Percentiles rank a stretch among this genome's conserved stretches.
Conservation (phyloP, 35 echinoderm and acorn worm species). For the Hemicentrotus pulcherrimus region DNA sequence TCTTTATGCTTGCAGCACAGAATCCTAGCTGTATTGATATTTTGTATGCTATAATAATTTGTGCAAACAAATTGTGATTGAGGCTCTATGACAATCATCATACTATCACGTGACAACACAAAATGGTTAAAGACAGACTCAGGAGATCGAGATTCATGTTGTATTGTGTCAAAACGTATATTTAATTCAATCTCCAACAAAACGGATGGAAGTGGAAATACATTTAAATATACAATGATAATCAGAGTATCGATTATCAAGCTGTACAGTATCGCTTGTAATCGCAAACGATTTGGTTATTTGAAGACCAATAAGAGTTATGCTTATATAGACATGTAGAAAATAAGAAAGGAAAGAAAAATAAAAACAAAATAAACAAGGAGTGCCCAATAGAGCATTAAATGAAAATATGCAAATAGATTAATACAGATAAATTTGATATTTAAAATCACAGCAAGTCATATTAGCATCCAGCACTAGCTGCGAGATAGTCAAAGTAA, state of each 20-base stretch:
- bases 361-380: neutral
- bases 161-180: conserved; percentile 54
- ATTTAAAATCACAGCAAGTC: conserved; percentile 39
- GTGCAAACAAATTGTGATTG: no score
- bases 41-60: no score
- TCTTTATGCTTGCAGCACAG: no score
- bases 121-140: neutral
- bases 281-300: conserved; percentile 25
- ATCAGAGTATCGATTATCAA: conserved; percentile 45
- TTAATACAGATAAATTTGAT: conserved; percentile 26
- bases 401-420: neutral
- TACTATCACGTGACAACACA: no score
- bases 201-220: conserved; percentile 57
- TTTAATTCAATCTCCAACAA: conserved; percentile 54
- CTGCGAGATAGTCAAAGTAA: conserved; percentile 29
- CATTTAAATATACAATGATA: conserved; percentile 56
- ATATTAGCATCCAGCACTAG: conserved; percentile 24
- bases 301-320: conserved; percentile 35
- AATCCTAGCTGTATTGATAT: no score
- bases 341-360: conserved; percentile 20
- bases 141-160: neutral
- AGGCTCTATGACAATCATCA: no score
- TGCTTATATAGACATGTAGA: conserved; percentile 13
- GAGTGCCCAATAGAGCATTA: neutral
- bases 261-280: conserved; percentile 45